Evolutionary conservation across 1,140 invertebrate species (phyloP).

Genomic region (Drosophila insularis): DNA sequence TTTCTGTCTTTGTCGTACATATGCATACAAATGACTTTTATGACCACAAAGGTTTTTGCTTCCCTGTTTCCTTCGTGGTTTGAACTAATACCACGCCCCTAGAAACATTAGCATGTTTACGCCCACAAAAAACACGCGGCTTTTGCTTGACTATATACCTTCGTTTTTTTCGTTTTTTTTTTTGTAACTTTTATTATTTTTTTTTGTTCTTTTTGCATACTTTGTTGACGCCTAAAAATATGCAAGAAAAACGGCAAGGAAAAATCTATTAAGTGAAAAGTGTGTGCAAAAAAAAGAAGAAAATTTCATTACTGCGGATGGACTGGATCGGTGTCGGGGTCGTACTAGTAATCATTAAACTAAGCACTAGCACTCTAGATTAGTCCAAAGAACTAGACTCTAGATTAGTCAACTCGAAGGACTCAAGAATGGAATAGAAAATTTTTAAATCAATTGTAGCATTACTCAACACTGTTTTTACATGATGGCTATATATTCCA

Average conservation of each 20-base stretch:
- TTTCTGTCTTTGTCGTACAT: background rate
- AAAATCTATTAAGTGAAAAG: slow-evolving; percentile 53
- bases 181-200: background rate
- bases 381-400: too few relatives aligned
- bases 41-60: slow-evolving; percentile 29
- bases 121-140: slow-evolving; percentile 11
- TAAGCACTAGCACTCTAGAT: too few relatives aligned
- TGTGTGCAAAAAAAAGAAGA: slow-evolving; percentile 21
- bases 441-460: background rate
- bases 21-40: slow-evolving; percentile 54
- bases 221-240: slow-evolving; percentile 58
- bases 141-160: background rate
- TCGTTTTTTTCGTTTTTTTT: background rate
- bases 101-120: slow-evolving; percentile 9
- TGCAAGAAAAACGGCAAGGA: slow-evolving; percentile 42
- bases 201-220: slow-evolving; percentile 36
- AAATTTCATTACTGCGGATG: slow-evolving; percentile 4
- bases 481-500: background rate
- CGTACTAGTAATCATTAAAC: too few relatives aligned
- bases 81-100: slow-evolving; percentile 15
- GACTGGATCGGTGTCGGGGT: background rate
- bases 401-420: too few relatives aligned
- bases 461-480: background rate
- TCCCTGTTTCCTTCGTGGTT: background rate
- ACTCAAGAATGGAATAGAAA: too few relatives aligned